Evolutionary conservation across 2,797 vertebrate species (phyloP).

Genomic region (Rhincodon typus): DNA sequence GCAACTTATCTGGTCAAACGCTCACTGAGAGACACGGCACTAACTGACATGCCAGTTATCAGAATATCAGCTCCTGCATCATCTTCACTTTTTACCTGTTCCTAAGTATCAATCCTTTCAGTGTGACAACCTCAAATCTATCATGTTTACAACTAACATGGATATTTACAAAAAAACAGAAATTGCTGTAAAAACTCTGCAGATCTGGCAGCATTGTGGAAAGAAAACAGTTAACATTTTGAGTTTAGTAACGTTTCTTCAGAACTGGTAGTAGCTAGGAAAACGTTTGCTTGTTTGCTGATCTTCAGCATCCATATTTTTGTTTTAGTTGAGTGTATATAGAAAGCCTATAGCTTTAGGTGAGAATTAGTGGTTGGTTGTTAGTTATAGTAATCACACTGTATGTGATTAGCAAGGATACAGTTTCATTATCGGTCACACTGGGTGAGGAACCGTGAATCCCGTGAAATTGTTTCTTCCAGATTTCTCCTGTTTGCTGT

Average conservation of each 20-base stretch:
- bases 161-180: background rate
- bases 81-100: background rate
- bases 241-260: no score
- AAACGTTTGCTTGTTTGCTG: no score
- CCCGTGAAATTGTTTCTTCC: constrained; percentile 15
- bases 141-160: background rate
- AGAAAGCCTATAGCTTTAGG: background rate
- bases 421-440: background rate
- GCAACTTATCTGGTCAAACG: background rate
- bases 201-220: no score
- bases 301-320: no score
- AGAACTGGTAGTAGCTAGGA: no score
- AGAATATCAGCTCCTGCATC: background rate
- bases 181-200: no score
- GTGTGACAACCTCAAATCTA: background rate
- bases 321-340: no score
- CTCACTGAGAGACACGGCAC: background rate
- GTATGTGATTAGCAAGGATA: background rate
- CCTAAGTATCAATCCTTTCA: background rate
- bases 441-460: background rate
- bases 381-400: background rate
- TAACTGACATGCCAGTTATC: background rate
- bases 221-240: no score
- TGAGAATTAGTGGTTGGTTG: background rate
- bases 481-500: background rate